Base-by-base conservation (phyloP, 1,140 invertebrate genomes). In the Bombus waltoni region DNA sequence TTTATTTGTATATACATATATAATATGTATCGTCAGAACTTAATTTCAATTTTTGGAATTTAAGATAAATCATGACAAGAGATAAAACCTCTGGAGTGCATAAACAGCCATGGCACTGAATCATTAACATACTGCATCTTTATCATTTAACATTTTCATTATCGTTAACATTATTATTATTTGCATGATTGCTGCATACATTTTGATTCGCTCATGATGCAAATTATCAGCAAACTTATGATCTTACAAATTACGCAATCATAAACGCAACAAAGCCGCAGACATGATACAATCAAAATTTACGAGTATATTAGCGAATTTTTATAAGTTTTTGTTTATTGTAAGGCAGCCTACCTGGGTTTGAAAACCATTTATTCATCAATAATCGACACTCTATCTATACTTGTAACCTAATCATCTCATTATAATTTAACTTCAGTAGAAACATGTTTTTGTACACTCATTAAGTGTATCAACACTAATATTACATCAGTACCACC, bases 331-430 rank as follows among this genome's bases (percentile, higher is more conserved):
- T n/a, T 72, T 89, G 87, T 83, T 76, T 87, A 88, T 89, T 44
- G 71, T 91, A 91, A 90, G 89, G 89, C 89, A 91, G 77, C 83
- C 83, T 90, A 91, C 68, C 22, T 71, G 40, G 32, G 53, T 82
- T 85, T 74, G 62, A 66, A 81, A 79, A 82, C 79, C 44, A 73
- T 84, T 84, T 65, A 75, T n/a, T 38, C 22, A 15, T 81, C 57
- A 32, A 57, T 87, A 83, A 79, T 87, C 74, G 59, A 65, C 8
- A 57, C 35, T 87, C 84, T 85, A 81, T 85, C 70, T 85, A 81
- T 42, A 74, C 35, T 74, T 59, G 74, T 83, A 75, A 87, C 59
- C 42, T 86, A 76, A 74, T 81, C 42, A 85, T 53, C 22, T 85
- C 40, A 72, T 74, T 81, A 85, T 72, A 71, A 73, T 82, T 86